These are phyloP conservation scores for Sesia apiformis DNA, from an alignment of 2,888 invertebrate species.

Conservation along the genomic window DNA sequence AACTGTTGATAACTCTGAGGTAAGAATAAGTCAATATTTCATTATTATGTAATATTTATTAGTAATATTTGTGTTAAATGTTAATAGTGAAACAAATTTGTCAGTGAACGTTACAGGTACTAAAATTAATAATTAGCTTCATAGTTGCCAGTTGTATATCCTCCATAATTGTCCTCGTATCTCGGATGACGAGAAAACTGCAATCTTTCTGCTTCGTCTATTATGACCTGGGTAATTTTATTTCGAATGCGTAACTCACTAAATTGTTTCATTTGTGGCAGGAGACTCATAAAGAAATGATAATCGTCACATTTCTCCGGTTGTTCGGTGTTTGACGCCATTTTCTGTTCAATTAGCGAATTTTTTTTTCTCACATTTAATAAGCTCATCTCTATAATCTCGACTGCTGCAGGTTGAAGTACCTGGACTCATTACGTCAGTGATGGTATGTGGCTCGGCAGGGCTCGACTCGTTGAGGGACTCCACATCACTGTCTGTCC, in stretches of 20 bases:
- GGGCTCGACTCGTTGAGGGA: conserved; percentile 12
- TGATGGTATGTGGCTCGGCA: conserved; percentile 4
- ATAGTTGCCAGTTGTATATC: conserved; percentile 14
- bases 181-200: conserved; percentile 11
- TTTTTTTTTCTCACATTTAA: conserved; percentile 14
- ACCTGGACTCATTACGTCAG: conserved; percentile 10
- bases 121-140: too few relatives aligned
- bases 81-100: background rate
- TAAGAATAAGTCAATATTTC: conserved; percentile 15
- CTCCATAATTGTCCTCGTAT: conserved; percentile 14
- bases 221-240: conserved; percentile 13
- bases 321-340: conserved; percentile 11
- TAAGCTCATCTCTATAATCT: conserved; percentile 14
- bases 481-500: conserved; percentile 13
- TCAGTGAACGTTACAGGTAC: too few relatives aligned
- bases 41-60: conserved; percentile 9
- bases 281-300: conserved; percentile 10
- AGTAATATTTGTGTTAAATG: background rate
- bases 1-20: conserved; percentile 15
- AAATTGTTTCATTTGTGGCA: conserved; percentile 4
- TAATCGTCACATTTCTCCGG: conserved; percentile 12
- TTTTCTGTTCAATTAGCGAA: conserved; percentile 14
- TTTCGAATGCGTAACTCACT: too few relatives aligned
- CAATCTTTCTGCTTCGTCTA: conserved; percentile 14
- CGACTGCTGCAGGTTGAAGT: background rate